Conservation (phyloP, 2,888 invertebrate genomes). For the Lasioglossum zephyrum region DNA sequence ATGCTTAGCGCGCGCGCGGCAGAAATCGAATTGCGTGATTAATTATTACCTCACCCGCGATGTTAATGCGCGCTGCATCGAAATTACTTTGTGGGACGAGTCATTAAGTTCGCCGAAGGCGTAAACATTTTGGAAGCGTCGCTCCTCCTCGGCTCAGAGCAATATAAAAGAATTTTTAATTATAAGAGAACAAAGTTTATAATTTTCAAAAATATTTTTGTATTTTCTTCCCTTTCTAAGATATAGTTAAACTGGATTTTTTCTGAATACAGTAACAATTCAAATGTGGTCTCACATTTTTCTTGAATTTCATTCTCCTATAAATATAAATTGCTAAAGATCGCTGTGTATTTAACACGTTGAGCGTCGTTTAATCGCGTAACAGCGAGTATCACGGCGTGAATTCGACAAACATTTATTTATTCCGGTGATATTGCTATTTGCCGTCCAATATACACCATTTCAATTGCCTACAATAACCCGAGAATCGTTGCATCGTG, state of each 20-base stretch:
- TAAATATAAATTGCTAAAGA: background rate
- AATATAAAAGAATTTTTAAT: background rate
- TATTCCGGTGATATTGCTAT: background rate
- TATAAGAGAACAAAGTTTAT: background rate
- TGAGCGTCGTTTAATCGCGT: background rate
- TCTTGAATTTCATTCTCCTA: background rate
- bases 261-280: background rate
- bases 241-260: background rate
- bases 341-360: background rate
- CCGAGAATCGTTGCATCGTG: background rate
- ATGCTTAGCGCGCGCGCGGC: constrained; percentile 41
- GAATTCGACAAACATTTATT: constrained; percentile 9
- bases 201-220: background rate
- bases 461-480: background rate
- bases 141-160: background rate
- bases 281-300: background rate
- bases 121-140: constrained; percentile 25
- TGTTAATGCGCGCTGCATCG: constrained; percentile 34
- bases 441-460: background rate
- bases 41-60: constrained; percentile 47
- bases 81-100: constrained; percentile 39
- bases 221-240: background rate
- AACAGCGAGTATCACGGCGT: background rate
- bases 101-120: constrained; percentile 35
- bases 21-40: constrained; percentile 48